Base-by-base conservation (phyloP, 2,888 invertebrate genomes). In the Marasmarcha lunaedactyla region DNA sequence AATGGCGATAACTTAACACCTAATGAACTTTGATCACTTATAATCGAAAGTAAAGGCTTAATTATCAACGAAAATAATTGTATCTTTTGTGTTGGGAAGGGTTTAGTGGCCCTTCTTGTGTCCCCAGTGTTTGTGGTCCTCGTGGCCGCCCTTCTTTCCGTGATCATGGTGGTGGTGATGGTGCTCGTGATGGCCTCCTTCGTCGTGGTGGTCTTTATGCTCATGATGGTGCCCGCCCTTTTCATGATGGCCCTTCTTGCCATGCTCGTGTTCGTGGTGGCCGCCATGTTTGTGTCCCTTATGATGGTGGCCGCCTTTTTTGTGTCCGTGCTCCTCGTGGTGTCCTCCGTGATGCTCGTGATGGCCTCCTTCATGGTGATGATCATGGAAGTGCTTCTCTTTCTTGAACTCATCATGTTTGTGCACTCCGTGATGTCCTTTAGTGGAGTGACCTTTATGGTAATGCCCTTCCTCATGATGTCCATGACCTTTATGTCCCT, bases 371-470 rank as follows among this genome's bases (percentile, higher is more conserved):
- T 91, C 91, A 55, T 93, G 91, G 56, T 92, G 90, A 58, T 93
- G 89, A 54, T 94, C 93, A 64, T 89, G 93, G 87, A 92, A 93
- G 61, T 94, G 91, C 59, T 93, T 93, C 55, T 93, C 90, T 62
- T 94, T 93, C 65, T 93, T 92, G 72, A 88, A 92, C 71, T 94
- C 94, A 67, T 94, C 92, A 49, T 91, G 78, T 62, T 94, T 94
- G 71, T 94, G 92, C 2, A 93, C 88, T 51, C 93, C 90, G 59
- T 94, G 94, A 52, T 92, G 92, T 42, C 94, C 93, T 64, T 94
- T 92, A 48, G 93, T 93, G 52, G 89, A 90, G 71, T 94, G 93
- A 0, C 93, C 93, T 59, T 94, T 94, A 48, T 91, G 91, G 67
- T 90, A 93, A 50, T 88, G 87, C 1, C 93, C 93, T 48, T 83